Evolutionary conservation across 2,113 vertebrate species (phyloP), one percentile per base, ranked within the genome.

Genomic region (Burhinus bistriatus): DNA sequence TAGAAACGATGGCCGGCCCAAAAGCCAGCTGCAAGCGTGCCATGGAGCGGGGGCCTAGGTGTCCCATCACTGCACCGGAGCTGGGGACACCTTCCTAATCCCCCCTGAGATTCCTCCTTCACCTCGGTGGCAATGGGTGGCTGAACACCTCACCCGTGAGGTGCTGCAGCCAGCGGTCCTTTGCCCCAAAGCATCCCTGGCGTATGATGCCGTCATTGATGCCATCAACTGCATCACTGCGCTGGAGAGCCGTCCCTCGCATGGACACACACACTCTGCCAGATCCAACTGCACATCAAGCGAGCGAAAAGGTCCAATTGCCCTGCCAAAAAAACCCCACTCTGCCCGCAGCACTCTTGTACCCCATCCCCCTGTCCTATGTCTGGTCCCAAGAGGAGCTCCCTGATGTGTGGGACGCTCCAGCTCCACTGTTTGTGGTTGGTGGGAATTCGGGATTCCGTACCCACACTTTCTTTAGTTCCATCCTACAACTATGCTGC

Each of bases 311-410:
- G 1, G 13, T 22, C 55, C 15, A 5, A 21, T 5, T 22, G 9
- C 36, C 9, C 18, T 2, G 20, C 42, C 36, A 25, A 52, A 71
- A 47, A 17, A 18, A 20, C 13, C 23, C 23, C 12, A 5, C 58
- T 44, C 15, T 55, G n/a, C 45, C 23, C 26, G 4, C 38, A 79
- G 38, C 15, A 2, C 52, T 7, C 5, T 7, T 36, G 20, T 19
- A 26, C 55, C 58, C 10, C 9, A 15, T 4, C 6, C 6, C 27
- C 2, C 10, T 23, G 26, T 26, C 34, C 68, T 10, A 0, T 2
- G 30, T 6, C 16, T 21, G 23, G 14, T 88, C 30, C 54, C 2
- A 0, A 44, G 23, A 75, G 42, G 29, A 75, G n/a, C 42, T 71
- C 54, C 85, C 23, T 0, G 0, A 4, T 3, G 38, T 6, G 26